Percentiles rank a stretch among this genome's conserved stretches.
phyloP scores from a whole-genome alignment of 1,140 invertebrate species.

The Lerema accius region DNA sequence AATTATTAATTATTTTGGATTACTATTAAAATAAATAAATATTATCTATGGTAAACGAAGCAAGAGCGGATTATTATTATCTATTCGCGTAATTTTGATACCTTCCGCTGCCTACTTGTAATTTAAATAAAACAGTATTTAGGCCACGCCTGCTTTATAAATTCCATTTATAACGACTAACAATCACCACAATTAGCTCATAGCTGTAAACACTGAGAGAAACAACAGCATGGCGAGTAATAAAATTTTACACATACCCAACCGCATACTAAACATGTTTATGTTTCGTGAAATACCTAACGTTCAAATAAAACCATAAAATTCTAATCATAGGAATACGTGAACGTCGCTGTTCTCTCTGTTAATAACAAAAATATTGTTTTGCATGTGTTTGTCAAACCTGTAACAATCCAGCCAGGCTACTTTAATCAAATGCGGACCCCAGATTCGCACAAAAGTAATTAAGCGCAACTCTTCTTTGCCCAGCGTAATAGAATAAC shows the following conservation, averaged over 20 bases:
- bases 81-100: too few species aligned
- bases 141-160: background rate
- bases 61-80: too few species aligned
- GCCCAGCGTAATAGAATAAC: slow-evolving; percentile 78
- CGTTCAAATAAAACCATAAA: slow-evolving; percentile 12
- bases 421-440: too few species aligned
- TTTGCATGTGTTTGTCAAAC: slow-evolving; percentile 13
- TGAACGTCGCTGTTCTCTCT: background rate
- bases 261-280: slow-evolving; percentile 32
- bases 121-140: background rate
- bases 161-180: background rate
- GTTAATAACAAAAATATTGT: slow-evolving; percentile 15
- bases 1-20: too few species aligned
- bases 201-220: slow-evolving; percentile 4
- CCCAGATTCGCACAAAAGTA: too few species aligned
- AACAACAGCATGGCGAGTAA: slow-evolving; percentile 5
- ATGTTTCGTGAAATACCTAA: slow-evolving; percentile 13
- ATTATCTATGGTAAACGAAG: too few species aligned
- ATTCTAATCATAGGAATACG: slow-evolving; percentile 19
- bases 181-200: background rate
- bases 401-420: slow-evolving; percentile 17
- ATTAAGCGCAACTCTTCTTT: slow-evolving; percentile 72
- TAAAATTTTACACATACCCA: slow-evolving; percentile 24
- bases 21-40: too few species aligned
- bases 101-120: too few species aligned